Evolutionary conservation across 2,888 invertebrate genomes (phyloP).

Genomic region (Xanthia icteritia): DNA sequence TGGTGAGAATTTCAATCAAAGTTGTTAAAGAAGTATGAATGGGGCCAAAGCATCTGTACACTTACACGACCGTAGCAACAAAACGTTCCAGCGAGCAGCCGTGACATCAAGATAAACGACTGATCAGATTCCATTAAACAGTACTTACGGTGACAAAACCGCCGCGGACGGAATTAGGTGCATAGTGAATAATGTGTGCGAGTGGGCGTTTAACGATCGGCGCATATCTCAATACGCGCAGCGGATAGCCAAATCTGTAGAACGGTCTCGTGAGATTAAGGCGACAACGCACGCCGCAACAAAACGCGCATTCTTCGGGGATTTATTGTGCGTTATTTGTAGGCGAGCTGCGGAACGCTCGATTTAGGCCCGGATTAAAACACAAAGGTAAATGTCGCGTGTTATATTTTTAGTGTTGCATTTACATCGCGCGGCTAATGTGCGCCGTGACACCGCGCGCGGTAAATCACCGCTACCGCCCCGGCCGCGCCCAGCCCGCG

Average conservation of each 20-base stretch:
- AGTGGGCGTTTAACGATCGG: slow-evolving; percentile 70
- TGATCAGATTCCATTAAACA: slow-evolving; percentile 55
- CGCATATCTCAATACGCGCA: slow-evolving; percentile 63
- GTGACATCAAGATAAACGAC: slow-evolving; percentile 55
- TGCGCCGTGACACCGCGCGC: slow-evolving; percentile 67
- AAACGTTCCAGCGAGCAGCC: slow-evolving; percentile 15
- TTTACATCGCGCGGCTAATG: slow-evolving; percentile 70
- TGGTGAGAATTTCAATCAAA: slow-evolving; percentile 1
- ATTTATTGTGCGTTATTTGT: slow-evolving; percentile 80
- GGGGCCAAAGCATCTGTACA: slow-evolving; percentile 20
- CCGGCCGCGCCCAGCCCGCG: slow-evolving; percentile 21
- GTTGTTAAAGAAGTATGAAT: slow-evolving; percentile 37
- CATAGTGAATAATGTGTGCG: slow-evolving; percentile 66
- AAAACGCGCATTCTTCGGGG: slow-evolving; percentile 76
- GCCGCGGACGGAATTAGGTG: slow-evolving; percentile 53
- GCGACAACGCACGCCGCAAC: slow-evolving; percentile 66
- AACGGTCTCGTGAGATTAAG: slow-evolving; percentile 76
- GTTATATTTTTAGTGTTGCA: slow-evolving; percentile 76
- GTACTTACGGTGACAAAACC: slow-evolving; percentile 40
- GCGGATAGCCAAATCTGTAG: slow-evolving; percentile 73
- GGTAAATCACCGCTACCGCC: slow-evolving; percentile 65
- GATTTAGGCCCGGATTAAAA: slow-evolving; percentile 76
- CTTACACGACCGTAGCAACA: slow-evolving; percentile 8
- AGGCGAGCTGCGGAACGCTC: slow-evolving; percentile 68
- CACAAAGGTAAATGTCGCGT: slow-evolving; percentile 84